Percentiles rank a stretch among this genome's conserved stretches.
phyloP scores from a whole-genome alignment of 2,113 vertebrate genomes.

The Nothoprocta perdicaria region DNA sequence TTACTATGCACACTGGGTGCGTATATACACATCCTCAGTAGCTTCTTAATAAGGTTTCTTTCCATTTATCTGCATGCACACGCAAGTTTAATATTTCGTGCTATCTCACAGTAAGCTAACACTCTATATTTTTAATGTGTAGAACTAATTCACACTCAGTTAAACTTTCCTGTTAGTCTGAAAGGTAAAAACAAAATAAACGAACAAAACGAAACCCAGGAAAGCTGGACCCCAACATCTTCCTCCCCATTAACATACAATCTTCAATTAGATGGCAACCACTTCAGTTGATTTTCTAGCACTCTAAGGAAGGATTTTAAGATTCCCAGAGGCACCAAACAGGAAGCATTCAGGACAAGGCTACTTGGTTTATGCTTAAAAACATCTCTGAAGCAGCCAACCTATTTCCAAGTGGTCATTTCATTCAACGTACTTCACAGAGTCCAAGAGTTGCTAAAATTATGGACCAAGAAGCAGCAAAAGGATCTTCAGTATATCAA shows the following conservation, averaged over 20 bases:
- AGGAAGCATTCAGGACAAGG: background rate
- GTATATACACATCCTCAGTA: background rate
- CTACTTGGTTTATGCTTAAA: background rate
- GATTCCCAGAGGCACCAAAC: background rate
- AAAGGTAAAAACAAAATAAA: background rate
- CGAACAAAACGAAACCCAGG: background rate
- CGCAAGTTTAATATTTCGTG: background rate
- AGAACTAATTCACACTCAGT: background rate
- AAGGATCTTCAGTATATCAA: background rate
- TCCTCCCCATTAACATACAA: background rate
- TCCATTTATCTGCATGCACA: background rate
- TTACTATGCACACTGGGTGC: fast-evolving
- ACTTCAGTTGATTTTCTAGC: fast-evolving
- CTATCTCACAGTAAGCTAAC: background rate
- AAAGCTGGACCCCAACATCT: background rate
- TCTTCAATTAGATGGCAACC: background rate
- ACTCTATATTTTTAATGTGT: background rate
- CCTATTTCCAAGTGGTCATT: background rate
- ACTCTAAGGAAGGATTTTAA: background rate
- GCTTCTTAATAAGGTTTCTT: background rate
- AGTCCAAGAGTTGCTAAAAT: background rate
- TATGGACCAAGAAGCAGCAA: background rate
- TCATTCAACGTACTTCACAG: background rate
- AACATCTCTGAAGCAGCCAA: background rate
- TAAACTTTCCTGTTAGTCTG: background rate